Conservation (phyloP, 2,113 vertebrate species). For the Nettapus auritus region DNA sequence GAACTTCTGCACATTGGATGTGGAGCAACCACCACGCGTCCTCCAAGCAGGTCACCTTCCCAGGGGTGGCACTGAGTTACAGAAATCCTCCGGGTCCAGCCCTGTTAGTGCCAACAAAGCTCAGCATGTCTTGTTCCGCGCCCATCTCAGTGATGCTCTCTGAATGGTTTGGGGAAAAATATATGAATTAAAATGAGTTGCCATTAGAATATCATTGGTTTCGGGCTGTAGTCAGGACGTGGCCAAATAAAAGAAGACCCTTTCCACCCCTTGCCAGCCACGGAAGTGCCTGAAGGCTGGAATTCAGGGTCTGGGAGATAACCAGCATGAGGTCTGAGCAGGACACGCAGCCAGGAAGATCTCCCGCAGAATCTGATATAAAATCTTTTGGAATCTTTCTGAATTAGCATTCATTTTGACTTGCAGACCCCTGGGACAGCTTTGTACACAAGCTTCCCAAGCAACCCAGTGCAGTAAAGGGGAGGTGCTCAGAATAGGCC, state of each 20-base stretch:
- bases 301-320: not conserved
- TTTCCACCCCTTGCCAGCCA: not conserved
- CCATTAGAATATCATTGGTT: not conserved
- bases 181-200: not conserved
- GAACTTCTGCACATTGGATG: not conserved
- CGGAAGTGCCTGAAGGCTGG: not conserved
- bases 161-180: not conserved
- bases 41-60: not conserved
- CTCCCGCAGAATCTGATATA: not conserved
- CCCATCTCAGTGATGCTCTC: not conserved
- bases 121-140: accelerated
- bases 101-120: not conserved
- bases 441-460: not conserved
- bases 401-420: not conserved
- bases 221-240: not conserved
- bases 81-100: not conserved
- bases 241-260: not conserved
- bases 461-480: not conserved
- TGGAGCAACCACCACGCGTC: accelerated
- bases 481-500: constrained; percentile 64
- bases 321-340: not conserved
- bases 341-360: accelerated
- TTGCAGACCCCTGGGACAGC: not conserved
- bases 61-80: not conserved
- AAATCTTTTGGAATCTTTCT: not conserved